Evolutionary conservation across 2,113 vertebrate species (phyloP).

Genomic region (Solenodon paradoxus): DNA sequence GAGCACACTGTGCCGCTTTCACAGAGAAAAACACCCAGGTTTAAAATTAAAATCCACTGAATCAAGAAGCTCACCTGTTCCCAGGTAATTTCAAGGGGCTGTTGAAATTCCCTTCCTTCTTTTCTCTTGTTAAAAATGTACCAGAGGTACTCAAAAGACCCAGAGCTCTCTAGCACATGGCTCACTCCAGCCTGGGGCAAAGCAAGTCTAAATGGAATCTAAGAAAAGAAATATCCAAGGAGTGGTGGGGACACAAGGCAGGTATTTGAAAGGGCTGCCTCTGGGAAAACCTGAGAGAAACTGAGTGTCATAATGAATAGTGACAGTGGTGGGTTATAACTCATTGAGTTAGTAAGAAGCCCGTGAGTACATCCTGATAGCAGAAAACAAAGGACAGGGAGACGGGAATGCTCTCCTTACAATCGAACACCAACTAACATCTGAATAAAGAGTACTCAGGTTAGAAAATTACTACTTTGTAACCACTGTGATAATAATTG

Average conservation of each 20-base stretch:
- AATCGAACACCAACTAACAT: not conserved
- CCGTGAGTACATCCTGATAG: no score
- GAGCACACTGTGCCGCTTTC: not conserved
- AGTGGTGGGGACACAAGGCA: not conserved
- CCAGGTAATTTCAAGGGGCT: not conserved
- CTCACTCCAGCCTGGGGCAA: not conserved
- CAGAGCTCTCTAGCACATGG: not conserved
- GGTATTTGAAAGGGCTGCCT: not conserved
- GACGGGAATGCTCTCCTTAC: not conserved
- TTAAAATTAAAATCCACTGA: not conserved
- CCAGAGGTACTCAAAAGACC: not conserved
- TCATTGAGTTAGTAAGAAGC: not conserved
- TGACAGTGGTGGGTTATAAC: not conserved
- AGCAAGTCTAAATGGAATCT: not conserved
- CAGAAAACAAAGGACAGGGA: not conserved
- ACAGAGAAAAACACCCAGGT: not conserved
- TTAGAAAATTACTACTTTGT: not conserved
- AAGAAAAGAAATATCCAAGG: not conserved
- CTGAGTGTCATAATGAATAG: not conserved
- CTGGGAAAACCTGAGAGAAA: not conserved
- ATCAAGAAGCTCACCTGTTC: not conserved
- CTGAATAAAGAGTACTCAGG: not conserved
- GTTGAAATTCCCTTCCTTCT: not conserved
- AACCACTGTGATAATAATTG: not conserved
- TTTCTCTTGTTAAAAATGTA: not conserved